Conservation (phyloP, 2,113 vertebrate genomes). For the Clinocottus analis region DNA sequence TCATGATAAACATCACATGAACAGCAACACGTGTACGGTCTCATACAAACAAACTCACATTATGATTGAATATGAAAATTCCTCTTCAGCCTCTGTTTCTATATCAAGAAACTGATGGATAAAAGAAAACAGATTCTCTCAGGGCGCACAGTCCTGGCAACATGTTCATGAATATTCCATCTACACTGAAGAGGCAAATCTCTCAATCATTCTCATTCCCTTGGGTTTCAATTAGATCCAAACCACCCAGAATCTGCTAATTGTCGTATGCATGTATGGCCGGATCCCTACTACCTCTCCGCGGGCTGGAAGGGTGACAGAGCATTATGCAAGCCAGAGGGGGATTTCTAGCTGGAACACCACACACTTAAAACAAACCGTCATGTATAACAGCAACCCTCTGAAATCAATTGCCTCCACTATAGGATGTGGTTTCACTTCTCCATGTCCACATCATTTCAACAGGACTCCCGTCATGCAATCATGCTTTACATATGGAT, state of each 20-base stretch:
- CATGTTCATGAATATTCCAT: constrained; percentile 70
- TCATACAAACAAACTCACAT: neutral
- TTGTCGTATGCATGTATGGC: constrained; percentile 62
- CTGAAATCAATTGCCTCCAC: constrained; percentile 37
- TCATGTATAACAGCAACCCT: constrained; percentile 38
- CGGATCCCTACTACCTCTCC: constrained; percentile 49
- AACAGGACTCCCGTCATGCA: constrained; percentile 37
- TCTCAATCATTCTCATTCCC: constrained; percentile 61
- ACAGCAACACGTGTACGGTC: neutral
- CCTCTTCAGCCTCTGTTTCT: constrained; percentile 6
- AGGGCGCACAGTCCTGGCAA: constrained; percentile 44
- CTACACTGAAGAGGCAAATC: constrained; percentile 39
- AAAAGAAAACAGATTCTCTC: constrained; percentile 29
- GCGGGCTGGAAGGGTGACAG: constrained; percentile 47
- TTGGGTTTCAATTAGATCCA: constrained; percentile 72
- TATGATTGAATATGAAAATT: neutral
- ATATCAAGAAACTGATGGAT: constrained; percentile 29
- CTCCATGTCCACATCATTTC: constrained; percentile 27
- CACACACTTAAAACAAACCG: constrained; percentile 48
- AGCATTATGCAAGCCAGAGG: constrained; percentile 66
- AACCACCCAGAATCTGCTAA: constrained; percentile 69
- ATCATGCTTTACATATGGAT: constrained; percentile 32
- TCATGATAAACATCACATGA: neutral
- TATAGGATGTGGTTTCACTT: constrained; percentile 19
- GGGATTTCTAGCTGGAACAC: constrained; percentile 60